A percentile compares a stretch with the other conserved stretches of the same genome.
phyloP scores from a whole-genome alignment of 1,140 invertebrate genomes.

The Nymphalis io region DNA sequence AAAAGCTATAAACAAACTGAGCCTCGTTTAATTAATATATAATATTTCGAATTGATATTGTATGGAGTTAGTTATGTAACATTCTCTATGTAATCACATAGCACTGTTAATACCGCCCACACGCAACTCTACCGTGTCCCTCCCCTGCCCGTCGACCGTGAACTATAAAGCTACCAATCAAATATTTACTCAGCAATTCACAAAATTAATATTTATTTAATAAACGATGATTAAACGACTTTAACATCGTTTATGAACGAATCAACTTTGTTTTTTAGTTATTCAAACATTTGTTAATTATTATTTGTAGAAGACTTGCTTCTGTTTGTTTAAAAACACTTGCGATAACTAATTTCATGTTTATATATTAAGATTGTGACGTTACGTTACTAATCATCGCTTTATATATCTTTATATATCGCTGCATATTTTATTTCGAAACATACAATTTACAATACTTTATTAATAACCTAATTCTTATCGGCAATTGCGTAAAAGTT shows the following conservation, averaged over 20 bases:
- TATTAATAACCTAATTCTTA: no score
- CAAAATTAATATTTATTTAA: slow-evolving; percentile 62
- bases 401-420: no score
- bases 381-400: no score
- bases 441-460: no score
- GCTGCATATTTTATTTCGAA: no score
- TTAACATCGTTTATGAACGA: slow-evolving; percentile 30
- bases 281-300: slow-evolving; percentile 26
- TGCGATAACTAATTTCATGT: not conserved
- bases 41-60: not conserved
- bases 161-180: slow-evolving; percentile 34
- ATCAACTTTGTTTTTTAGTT: slow-evolving; percentile 20
- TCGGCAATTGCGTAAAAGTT: no score
- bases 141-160: slow-evolving; percentile 46
- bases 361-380: not conserved
- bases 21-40: no score
- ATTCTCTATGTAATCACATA: slow-evolving; percentile 11
- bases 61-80: not conserved
- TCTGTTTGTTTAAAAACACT: not conserved
- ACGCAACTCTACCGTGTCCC: slow-evolving; percentile 25
- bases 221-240: slow-evolving; percentile 44
- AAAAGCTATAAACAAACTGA: no score
- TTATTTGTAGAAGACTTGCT: slow-evolving; percentile 5
- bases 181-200: slow-evolving; percentile 57
- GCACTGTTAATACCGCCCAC: slow-evolving; percentile 26